Evolutionary conservation across 2,113 vertebrate genomes (phyloP).

Genomic region (Poecilia latipinna): DNA sequence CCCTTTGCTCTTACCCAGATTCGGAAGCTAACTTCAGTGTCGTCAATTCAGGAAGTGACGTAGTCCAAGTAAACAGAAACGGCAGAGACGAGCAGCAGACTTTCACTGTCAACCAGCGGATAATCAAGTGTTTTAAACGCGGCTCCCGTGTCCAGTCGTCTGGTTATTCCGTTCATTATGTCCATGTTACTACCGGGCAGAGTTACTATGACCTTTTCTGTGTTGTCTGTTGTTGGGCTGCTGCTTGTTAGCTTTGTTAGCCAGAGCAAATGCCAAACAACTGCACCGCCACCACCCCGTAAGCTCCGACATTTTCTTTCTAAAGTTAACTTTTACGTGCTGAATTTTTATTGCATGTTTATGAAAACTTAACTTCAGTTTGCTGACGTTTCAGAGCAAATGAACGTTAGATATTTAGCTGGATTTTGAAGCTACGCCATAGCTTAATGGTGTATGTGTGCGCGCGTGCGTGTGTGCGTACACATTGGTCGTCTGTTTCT

Average conservation of each 20-base stretch:
- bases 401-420: background rate
- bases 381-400: too few species aligned
- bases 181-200: background rate
- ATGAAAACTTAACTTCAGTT: too few species aligned
- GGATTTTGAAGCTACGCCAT: conserved; percentile 20
- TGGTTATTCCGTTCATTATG: background rate
- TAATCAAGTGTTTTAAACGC: background rate
- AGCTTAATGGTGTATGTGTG: too few species aligned
- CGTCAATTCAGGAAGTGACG: conserved; percentile 33
- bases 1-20: too few species aligned
- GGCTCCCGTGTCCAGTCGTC: background rate
- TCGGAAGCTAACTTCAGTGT: too few species aligned
- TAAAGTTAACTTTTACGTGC: fast-evolving
- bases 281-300: conserved; percentile 19
- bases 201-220: background rate
- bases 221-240: conserved; percentile 8
- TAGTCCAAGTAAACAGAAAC: background rate
- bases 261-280: conserved; percentile 37
- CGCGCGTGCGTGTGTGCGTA: too few species aligned
- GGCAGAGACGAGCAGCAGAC: background rate
- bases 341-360: background rate
- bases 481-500: too few species aligned
- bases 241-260: conserved; percentile 46
- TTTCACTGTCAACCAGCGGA: background rate
- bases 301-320: conserved; percentile 10